Conservation (phyloP, 2,113 vertebrate species). For the Hypomesus transpacificus region DNA sequence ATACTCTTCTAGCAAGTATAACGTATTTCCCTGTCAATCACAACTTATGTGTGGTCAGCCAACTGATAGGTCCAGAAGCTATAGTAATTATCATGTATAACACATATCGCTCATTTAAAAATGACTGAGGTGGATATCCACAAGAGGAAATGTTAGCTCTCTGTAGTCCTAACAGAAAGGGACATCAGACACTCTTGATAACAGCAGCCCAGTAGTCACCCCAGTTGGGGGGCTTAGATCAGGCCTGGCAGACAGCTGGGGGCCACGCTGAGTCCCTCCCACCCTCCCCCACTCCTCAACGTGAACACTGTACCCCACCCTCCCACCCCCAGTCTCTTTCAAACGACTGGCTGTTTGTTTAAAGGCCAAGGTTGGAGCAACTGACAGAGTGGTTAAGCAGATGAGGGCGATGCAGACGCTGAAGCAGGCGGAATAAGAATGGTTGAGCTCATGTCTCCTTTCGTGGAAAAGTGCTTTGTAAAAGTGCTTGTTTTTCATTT, state of each 20-base stretch:
- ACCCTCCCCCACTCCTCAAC: background rate
- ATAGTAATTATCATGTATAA: slow-evolving; percentile 38
- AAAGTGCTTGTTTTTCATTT: slow-evolving; percentile 43
- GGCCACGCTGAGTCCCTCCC: slow-evolving; percentile 34
- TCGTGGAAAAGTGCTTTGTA: slow-evolving; percentile 31
- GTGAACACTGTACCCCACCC: slow-evolving; percentile 19
- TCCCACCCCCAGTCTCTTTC: slow-evolving; percentile 26
- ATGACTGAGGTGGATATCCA: slow-evolving; percentile 50
- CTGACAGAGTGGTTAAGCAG: background rate
- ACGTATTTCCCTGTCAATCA: too few species aligned
- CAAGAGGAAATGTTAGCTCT: slow-evolving; percentile 39
- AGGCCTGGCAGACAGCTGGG: slow-evolving; percentile 48
- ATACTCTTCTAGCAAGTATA: too few species aligned
- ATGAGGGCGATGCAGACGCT: slow-evolving; percentile 15
- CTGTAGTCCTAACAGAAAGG: slow-evolving; percentile 27
- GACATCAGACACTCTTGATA: slow-evolving; percentile 57
- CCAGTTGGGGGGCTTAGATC: slow-evolving; percentile 57
- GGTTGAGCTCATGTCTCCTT: too few species aligned
- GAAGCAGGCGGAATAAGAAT: background rate
- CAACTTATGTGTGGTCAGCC: too few species aligned
- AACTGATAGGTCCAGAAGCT: slow-evolving; percentile 19
- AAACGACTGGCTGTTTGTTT: slow-evolving; percentile 13
- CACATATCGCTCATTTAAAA: slow-evolving; percentile 34
- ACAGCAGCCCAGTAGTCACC: slow-evolving; percentile 52
- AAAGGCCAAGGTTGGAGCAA: slow-evolving; percentile 14